Percentiles rank a stretch among this genome's conserved stretches.
Conservation (phyloP, 2,888 invertebrate genomes). For the Leptopilina drosophilae region DNA sequence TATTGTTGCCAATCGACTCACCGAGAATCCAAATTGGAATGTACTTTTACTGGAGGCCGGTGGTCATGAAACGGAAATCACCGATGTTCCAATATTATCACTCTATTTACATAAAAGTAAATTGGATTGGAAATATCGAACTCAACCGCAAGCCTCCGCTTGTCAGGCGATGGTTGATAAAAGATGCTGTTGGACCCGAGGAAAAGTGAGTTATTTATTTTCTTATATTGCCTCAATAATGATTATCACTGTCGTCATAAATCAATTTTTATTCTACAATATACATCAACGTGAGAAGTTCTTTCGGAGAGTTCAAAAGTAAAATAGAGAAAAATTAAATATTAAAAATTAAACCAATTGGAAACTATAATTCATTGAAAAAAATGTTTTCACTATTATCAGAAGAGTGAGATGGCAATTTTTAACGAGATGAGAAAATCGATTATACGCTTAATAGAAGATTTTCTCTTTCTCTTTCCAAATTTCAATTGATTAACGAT, state of each 20-base stretch:
- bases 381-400: not conserved
- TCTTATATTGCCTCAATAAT: not conserved
- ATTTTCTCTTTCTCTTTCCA: no score
- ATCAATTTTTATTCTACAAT: no score
- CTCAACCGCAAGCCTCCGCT: conserved; percentile 89
- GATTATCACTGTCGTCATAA: not conserved
- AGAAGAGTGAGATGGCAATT: not conserved
- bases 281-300: no score
- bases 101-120: conserved; percentile 93
- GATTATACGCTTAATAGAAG: no score
- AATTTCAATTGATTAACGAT: no score
- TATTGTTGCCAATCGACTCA: conserved; percentile 88
- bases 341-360: no score
- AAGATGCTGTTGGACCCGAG: conserved; percentile 92
- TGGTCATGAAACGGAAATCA: conserved; percentile 91
- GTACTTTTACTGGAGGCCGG: conserved; percentile 90
- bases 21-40: conserved; percentile 88
- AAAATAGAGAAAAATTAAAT: no score
- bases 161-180: conserved; percentile 92
- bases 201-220: conserved; percentile 79
- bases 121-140: conserved; percentile 94
- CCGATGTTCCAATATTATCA: conserved; percentile 91
- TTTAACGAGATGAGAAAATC: no score
- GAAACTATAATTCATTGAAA: not conserved
- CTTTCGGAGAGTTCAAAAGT: no score